These are phyloP conservation scores for Colius striatus DNA, from an alignment of 2,113 vertebrate genomes.

Conservation along the genomic window DNA sequence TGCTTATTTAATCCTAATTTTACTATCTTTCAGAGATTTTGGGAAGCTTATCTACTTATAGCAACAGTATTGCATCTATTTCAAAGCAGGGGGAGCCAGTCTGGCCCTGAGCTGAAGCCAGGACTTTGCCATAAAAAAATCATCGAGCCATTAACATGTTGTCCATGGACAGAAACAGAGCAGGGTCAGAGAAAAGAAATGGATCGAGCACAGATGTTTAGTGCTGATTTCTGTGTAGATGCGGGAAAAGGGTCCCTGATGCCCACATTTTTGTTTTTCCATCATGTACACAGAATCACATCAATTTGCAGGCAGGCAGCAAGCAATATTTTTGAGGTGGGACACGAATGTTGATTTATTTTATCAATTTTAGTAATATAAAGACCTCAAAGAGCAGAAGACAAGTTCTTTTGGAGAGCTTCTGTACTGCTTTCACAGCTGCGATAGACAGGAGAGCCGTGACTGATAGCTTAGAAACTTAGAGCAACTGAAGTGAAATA, in stretches of 20 bases:
- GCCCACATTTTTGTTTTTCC: neutral
- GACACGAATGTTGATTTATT: neutral
- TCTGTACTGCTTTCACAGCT: neutral
- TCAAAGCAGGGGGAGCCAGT: neutral
- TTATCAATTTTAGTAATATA: neutral
- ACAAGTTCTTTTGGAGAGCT: neutral
- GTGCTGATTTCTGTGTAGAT: neutral
- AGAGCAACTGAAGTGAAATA: neutral
- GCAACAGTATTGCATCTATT: neutral
- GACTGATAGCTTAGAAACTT: neutral
- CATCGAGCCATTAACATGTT: neutral
- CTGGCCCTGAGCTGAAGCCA: neutral
- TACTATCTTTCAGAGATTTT: neutral
- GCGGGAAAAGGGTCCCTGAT: neutral
- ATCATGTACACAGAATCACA: neutral
- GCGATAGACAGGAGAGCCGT: neutral
- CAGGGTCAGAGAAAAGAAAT: neutral
- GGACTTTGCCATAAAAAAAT: neutral
- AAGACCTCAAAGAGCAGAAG: neutral
- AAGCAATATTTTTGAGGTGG: neutral
- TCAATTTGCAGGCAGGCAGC: neutral
- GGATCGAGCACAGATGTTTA: neutral
- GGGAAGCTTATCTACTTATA: neutral
- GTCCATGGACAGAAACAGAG: neutral
- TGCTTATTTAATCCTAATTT: slow-evolving; percentile 24